A percentile compares a stretch with the other conserved stretches of the same genome.
Evolutionary conservation across 2,113 vertebrate species (phyloP).

Genomic region (Dicrurus megarhynchus): DNA sequence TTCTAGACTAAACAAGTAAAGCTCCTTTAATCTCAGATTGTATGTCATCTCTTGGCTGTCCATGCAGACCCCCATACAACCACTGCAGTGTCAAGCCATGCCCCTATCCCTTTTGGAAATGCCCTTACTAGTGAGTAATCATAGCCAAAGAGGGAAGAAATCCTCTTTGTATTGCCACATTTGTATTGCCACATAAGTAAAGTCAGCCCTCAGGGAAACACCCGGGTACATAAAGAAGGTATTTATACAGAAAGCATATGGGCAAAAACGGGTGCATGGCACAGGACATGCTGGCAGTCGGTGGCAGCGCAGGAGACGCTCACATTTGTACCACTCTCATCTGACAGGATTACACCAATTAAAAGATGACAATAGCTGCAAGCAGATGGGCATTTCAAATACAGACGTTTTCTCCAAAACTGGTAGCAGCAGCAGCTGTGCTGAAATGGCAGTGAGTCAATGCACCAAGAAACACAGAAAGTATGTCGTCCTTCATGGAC

Average conservation of each 20-base stretch:
- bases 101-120: neutral
- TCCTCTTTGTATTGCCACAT: neutral
- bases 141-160: neutral
- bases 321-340: neutral
- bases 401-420: neutral
- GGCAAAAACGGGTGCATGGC: neutral
- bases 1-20: constrained; percentile 4
- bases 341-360: neutral
- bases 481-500: neutral
- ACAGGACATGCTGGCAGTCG: neutral
- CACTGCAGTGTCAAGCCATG: neutral
- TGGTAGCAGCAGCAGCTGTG: neutral
- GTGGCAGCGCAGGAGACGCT: neutral
- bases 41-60: neutral
- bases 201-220: neutral
- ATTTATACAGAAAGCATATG: neutral
- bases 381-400: neutral
- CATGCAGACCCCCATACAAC: neutral
- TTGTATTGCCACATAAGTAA: neutral
- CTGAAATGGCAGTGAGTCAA: neutral
- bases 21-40: neutral
- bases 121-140: neutral
- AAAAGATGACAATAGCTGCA: neutral
- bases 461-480: neutral
- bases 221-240: neutral